Percentiles rank a stretch among this genome's conserved stretches.
phyloP scores from a whole-genome alignment of 2,113 vertebrate species.

The Antigone vipio region DNA sequence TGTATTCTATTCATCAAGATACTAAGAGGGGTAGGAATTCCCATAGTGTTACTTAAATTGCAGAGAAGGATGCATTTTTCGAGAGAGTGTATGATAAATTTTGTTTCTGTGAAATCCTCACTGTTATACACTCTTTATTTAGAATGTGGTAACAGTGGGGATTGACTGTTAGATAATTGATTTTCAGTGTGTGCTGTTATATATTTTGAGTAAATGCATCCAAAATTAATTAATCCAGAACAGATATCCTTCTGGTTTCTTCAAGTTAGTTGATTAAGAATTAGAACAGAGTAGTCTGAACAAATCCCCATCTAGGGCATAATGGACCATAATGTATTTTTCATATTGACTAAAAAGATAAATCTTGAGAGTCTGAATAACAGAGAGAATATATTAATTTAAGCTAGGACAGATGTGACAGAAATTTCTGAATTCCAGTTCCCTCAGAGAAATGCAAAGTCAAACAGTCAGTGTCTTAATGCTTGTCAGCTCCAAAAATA shows the following conservation, averaged over 20 bases:
- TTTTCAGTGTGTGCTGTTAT: background rate
- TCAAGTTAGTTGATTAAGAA: constrained; percentile 12
- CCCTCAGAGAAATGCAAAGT: background rate
- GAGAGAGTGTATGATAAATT: background rate
- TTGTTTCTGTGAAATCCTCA: background rate
- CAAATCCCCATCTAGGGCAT: background rate
- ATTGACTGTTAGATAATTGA: background rate
- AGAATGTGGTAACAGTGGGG: background rate
- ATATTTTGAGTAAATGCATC: background rate
- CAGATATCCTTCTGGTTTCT: background rate
- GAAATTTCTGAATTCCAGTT: background rate
- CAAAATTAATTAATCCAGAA: constrained; percentile 17
- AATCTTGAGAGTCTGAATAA: background rate
- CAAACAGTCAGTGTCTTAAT: background rate
- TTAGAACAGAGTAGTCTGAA: background rate
- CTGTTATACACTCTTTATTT: background rate
- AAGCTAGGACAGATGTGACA: background rate
- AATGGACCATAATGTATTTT: background rate
- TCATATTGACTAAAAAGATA: background rate
- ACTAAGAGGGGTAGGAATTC: background rate
- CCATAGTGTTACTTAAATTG: background rate
- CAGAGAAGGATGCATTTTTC: background rate
- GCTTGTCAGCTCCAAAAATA: background rate
- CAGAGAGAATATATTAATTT: background rate
- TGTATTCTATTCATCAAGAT: background rate